phyloP scores from a whole-genome alignment of 1,140 invertebrate genomes.

The Gryllus bimaculatus region DNA sequence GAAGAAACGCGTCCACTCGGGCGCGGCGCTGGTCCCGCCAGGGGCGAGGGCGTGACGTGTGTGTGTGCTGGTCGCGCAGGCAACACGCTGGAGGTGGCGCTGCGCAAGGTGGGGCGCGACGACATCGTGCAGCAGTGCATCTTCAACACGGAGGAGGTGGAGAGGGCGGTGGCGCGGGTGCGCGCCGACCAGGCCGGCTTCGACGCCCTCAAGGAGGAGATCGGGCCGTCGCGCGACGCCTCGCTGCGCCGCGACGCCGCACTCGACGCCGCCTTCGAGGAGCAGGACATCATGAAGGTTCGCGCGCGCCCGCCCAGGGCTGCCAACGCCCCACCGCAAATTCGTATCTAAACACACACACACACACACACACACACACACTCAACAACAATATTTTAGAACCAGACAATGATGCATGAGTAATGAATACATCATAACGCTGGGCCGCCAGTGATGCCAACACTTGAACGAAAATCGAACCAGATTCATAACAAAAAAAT shows the following conservation, averaged over 20 bases:
- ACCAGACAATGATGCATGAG: too few species aligned
- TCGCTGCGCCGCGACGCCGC: conserved; percentile 28
- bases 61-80: conserved; percentile 30
- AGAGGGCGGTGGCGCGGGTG: conserved; percentile 44
- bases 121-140: conserved; percentile 55
- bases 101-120: conserved; percentile 45
- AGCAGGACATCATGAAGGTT: conserved; percentile 61
- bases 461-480: too few species aligned
- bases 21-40: too few species aligned
- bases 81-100: conserved; percentile 47
- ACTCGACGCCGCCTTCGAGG: conserved; percentile 46
- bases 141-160: conserved; percentile 46
- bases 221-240: conserved; percentile 37
- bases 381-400: too few species aligned
- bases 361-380: too few species aligned
- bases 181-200: conserved; percentile 45
- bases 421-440: too few species aligned
- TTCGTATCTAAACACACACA: too few species aligned
- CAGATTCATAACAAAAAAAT: too few species aligned
- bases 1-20: too few species aligned
- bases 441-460: too few species aligned
- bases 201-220: conserved; percentile 43
- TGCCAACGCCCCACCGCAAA: too few species aligned
- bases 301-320: neutral
- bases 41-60: too few species aligned